A percentile compares a stretch with the other conserved stretches of the same genome.
phyloP scores from a whole-genome alignment of 2,888 invertebrate species.

The Yponomeuta plumbellus region DNA sequence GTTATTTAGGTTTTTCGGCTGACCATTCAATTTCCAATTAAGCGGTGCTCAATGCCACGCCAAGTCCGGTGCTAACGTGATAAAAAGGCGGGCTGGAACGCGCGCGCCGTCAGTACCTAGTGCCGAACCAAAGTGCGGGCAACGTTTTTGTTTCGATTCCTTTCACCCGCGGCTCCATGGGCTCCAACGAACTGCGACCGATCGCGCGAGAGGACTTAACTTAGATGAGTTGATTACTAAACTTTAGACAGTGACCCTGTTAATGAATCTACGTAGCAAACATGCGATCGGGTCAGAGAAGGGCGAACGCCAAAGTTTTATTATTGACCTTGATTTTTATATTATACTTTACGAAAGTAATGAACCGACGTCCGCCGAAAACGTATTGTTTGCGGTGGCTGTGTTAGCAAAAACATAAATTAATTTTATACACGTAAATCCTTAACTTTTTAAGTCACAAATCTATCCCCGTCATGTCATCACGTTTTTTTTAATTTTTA shows the following conservation, averaged over 20 bases:
- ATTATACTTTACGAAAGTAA: background rate
- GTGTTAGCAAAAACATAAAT: too few species aligned
- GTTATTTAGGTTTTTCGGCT: constrained; percentile 61
- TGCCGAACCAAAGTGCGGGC: constrained; percentile 40
- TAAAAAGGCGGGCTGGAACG: constrained; percentile 67
- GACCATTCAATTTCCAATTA: constrained; percentile 71
- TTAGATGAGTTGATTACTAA: constrained; percentile 59
- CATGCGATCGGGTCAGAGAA: too few species aligned
- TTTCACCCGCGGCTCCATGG: constrained; percentile 66
- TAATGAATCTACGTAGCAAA: too few species aligned
- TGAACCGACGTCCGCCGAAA: too few species aligned
- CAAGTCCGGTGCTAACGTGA: constrained; percentile 55
- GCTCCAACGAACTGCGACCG: constrained; percentile 42
- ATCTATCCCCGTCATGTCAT: background rate
- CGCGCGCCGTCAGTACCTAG: constrained; percentile 60
- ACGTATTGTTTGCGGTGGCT: too few species aligned
- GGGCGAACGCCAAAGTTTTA: background rate
- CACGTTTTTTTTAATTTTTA: constrained; percentile 11
- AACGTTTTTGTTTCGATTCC: constrained; percentile 65
- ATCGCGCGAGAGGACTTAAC: constrained; percentile 54
- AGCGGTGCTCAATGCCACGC: constrained; percentile 72
- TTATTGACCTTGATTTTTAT: background rate
- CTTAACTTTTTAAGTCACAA: background rate
- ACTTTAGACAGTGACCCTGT: background rate
- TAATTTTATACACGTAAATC: too few species aligned